Conservation (phyloP, 1,140 invertebrate species). For the Popillia japonica region DNA sequence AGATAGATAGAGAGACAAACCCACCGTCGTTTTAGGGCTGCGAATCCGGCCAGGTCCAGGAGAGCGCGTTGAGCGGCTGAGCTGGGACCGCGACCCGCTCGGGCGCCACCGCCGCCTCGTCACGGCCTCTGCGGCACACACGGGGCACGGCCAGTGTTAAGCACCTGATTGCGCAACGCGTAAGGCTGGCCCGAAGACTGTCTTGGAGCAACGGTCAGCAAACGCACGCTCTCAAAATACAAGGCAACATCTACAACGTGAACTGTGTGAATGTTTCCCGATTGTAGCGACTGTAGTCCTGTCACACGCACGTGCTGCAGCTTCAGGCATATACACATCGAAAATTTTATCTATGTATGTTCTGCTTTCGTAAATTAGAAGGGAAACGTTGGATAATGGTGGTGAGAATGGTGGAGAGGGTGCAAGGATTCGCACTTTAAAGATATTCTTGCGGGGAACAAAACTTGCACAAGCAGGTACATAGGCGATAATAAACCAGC, state of each 20-base stretch:
- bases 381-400: too few species aligned
- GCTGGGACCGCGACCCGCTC: conserved; percentile 47
- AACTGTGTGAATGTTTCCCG: conserved; percentile 19
- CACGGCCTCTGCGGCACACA: conserved; percentile 47
- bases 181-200: conserved; percentile 61
- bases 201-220: conserved; percentile 60
- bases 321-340: conserved; percentile 13
- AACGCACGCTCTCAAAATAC: conserved; percentile 40
- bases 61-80: conserved; percentile 52
- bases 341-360: not conserved
- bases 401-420: too few species aligned
- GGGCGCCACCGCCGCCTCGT: conserved; percentile 46
- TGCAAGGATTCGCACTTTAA: too few species aligned
- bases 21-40: conserved; percentile 55
- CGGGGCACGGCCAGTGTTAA: conserved; percentile 45
- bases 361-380: not conserved
- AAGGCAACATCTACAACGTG: conserved; percentile 39
- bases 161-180: conserved; percentile 48
- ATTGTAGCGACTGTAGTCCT: conserved; percentile 15
- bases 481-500: too few species aligned
- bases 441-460: too few species aligned
- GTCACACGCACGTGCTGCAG: conserved; percentile 18
- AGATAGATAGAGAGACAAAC: conserved; percentile 40
- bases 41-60: conserved; percentile 58
- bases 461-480: too few species aligned